A percentile compares a stretch with the other conserved stretches of the same genome.
Evolutionary conservation across 2,113 vertebrate species (phyloP).

Genomic region (Corvus hawaiiensis): DNA sequence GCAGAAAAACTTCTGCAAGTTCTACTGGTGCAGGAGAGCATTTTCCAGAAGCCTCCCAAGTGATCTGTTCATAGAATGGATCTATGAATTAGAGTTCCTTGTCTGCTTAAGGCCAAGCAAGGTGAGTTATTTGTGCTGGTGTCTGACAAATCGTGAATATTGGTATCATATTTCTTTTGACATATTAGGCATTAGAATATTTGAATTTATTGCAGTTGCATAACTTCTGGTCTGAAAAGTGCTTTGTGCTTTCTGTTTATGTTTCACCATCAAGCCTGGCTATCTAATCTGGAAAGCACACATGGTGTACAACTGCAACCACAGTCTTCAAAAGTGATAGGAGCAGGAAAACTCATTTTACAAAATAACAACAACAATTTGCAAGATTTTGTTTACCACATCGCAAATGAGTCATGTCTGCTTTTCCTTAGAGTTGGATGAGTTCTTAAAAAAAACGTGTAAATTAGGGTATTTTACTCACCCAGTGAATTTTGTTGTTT

Average conservation of each 20-base stretch:
- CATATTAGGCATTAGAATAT: not conserved
- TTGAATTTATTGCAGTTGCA: not conserved
- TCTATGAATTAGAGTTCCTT: not conserved
- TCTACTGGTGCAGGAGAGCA: rapidly evolving
- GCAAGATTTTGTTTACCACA: not conserved
- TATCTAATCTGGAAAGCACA: not conserved
- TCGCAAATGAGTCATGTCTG: not conserved
- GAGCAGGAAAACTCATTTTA: not conserved
- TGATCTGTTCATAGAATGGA: not conserved
- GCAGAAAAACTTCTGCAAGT: not conserved
- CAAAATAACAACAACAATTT: not conserved
- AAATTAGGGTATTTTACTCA: not conserved
- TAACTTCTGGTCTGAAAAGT: not conserved
- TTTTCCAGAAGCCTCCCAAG: not conserved
- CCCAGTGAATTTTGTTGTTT: not conserved
- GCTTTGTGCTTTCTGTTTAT: not conserved
- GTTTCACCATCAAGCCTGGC: not conserved
- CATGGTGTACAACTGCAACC: not conserved
- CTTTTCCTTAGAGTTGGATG: not conserved
- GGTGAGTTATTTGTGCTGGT: not conserved
- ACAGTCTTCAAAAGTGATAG: not conserved
- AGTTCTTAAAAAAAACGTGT: not conserved
- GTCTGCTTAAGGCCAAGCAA: not conserved
- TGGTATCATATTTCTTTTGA: not conserved
- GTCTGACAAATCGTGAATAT: not conserved